These are phyloP conservation scores for Syngnathus acus DNA, from an alignment of 2,797 vertebrate species.

Conservation along the genomic window DNA sequence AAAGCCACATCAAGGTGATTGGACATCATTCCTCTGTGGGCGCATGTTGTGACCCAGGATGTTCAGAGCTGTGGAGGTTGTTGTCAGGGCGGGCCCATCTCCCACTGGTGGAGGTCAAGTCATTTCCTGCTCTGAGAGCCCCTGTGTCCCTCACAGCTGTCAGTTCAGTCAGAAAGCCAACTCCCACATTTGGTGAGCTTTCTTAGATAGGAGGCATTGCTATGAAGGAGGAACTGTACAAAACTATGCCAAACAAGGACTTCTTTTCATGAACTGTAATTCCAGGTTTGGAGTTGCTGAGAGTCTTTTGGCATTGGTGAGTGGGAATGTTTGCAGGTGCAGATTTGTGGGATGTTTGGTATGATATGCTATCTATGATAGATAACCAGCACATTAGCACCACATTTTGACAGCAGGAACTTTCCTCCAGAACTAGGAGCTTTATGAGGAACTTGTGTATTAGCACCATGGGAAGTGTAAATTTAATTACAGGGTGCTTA, in stretches of 20 bases:
- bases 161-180: slow-evolving; percentile 64
- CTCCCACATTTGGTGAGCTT: slow-evolving; percentile 51
- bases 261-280: neutral
- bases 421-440: neutral
- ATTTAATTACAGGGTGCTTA: neutral
- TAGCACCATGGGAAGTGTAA: neutral
- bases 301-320: neutral
- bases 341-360: neutral
- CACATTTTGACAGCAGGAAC: neutral
- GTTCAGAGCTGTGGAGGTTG: slow-evolving; percentile 61
- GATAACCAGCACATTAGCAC: neutral
- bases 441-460: neutral
- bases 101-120: slow-evolving; percentile 69
- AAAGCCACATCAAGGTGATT: slow-evolving; percentile 1
- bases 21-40: slow-evolving; percentile 26
- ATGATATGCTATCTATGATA: too few relatives aligned
- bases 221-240: slow-evolving; percentile 14
- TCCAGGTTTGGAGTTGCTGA: neutral
- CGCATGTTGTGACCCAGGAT: slow-evolving; percentile 52
- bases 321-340: neutral
- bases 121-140: slow-evolving; percentile 74
- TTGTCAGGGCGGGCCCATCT: slow-evolving; percentile 58
- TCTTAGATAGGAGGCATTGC: slow-evolving; percentile 35
- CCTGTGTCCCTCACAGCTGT: slow-evolving; percentile 73
- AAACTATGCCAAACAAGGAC: slow-evolving; percentile 1